A percentile compares a stretch with the other conserved stretches of the same genome.
These are phyloP conservation scores for Drosophila carrolli DNA, from an alignment of 1,140 invertebrate genomes.

Conservation along the genomic window DNA sequence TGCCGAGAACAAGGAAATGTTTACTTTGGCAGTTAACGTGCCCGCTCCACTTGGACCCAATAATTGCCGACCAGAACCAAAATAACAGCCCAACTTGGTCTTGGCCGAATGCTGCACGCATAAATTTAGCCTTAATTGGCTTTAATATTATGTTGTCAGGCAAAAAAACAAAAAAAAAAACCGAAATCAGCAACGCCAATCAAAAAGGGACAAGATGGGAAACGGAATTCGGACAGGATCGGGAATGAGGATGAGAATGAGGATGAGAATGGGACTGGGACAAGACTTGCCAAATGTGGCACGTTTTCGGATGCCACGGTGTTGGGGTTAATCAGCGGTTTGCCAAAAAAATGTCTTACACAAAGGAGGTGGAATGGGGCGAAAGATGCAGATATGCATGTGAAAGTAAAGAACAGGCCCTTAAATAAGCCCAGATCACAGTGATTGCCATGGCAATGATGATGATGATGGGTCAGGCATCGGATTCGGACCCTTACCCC, in stretches of 20 bases:
- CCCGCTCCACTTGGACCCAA: constrained; percentile 53
- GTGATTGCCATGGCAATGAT: constrained; percentile 55
- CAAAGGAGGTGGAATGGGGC: constrained; percentile 20
- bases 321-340: constrained; percentile 77
- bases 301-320: constrained; percentile 73
- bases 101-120: constrained; percentile 73
- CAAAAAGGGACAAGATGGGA: constrained; percentile 64
- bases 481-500: constrained; percentile 6
- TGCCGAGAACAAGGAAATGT: constrained; percentile 78
- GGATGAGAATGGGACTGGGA: constrained; percentile 14
- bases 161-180: constrained; percentile 30
- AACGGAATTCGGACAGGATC: constrained; percentile 45
- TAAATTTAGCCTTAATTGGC: constrained; percentile 82
- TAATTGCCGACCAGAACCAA: constrained; percentile 59
- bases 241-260: constrained; percentile 14
- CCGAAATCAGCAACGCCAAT: constrained; percentile 78
- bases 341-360: constrained; percentile 56
- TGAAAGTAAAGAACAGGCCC: constrained; percentile 76
- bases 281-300: constrained; percentile 71
- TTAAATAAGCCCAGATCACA: constrained; percentile 68
- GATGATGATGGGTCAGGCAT: constrained; percentile 24
- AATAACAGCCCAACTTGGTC: constrained; percentile 35
- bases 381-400: constrained; percentile 56
- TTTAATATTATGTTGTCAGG: constrained; percentile 82
- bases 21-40: constrained; percentile 79